These are phyloP conservation scores for Drosophila ohnishii DNA, from an alignment of 1,140 invertebrate genomes.

Conservation along the genomic window DNA sequence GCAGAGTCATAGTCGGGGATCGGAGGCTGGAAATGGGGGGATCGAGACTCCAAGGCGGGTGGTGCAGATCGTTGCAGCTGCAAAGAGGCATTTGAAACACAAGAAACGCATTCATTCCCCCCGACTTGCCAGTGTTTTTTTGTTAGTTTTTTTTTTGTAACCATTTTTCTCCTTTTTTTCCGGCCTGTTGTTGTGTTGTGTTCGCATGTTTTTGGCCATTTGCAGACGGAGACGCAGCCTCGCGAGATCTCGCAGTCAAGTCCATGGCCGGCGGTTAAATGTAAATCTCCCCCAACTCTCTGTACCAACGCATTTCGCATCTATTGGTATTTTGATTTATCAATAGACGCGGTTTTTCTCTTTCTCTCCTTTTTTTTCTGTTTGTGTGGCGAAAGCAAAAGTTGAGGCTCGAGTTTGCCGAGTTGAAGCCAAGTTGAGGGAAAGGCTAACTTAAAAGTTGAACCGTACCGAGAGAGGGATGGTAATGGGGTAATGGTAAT, in stretches of 20 bases:
- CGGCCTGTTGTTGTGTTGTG: conserved; percentile 41
- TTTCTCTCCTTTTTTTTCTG: background rate
- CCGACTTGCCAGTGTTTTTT: conserved; percentile 24
- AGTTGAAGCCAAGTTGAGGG: conserved; percentile 42
- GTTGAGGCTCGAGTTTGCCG: conserved; percentile 24
- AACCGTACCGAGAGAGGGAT: conserved; percentile 25
- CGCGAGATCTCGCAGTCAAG: conserved; percentile 34
- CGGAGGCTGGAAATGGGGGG: conserved; percentile 9
- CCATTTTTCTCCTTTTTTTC: conserved; percentile 13
- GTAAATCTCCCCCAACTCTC: conserved; percentile 56
- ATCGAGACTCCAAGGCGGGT: conserved; percentile 16
- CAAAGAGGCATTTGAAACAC: conserved; percentile 57
- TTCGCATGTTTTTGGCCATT: conserved; percentile 79
- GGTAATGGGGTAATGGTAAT: conserved; percentile 36
- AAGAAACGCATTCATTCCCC: conserved; percentile 75
- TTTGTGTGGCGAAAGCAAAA: conserved; percentile 74
- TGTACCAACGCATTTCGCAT: conserved; percentile 55
- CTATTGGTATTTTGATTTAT: conserved; percentile 81
- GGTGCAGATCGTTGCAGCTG: conserved; percentile 29
- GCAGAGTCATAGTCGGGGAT: conserved; percentile 28
- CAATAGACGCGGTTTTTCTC: conserved; percentile 55
- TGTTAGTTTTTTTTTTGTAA: conserved; percentile 20
- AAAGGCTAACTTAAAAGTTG: conserved; percentile 63
- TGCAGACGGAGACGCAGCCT: conserved; percentile 37
- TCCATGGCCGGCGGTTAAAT: conserved; percentile 70